Conservation (phyloP, 2,113 vertebrate genomes). For the Mugil cephalus region DNA sequence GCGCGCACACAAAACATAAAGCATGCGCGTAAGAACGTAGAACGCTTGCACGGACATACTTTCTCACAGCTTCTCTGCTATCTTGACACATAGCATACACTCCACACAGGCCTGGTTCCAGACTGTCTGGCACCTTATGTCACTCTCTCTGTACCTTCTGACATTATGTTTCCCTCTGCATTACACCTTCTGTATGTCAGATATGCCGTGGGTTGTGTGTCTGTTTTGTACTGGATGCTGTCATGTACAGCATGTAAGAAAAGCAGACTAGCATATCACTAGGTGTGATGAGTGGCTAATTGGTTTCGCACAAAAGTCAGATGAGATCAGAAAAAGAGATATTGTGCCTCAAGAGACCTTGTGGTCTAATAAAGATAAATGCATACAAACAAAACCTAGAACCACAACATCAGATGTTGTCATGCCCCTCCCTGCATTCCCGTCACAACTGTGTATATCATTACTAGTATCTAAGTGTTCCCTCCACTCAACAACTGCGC, state of each 20-base stretch:
- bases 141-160: constrained; percentile 18
- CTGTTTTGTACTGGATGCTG: constrained; percentile 3
- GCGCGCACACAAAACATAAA: constrained; percentile 10
- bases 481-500: neutral
- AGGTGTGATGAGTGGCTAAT: constrained; percentile 18
- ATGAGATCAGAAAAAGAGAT: constrained; percentile 2
- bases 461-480: neutral
- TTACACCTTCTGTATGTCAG: constrained; percentile 35
- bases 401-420: constrained; percentile 21
- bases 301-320: neutral
- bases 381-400: constrained; percentile 14
- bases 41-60: constrained; percentile 13
- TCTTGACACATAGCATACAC: constrained; percentile 52
- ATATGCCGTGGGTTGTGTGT: constrained; percentile 11
- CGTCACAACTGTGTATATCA: neutral
- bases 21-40: neutral
- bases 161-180: constrained; percentile 35
- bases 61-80: constrained; percentile 43
- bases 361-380: constrained; percentile 7
- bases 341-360: neutral
- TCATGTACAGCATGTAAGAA: constrained; percentile 21
- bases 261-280: constrained; percentile 21
- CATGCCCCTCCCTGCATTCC: constrained; percentile 13
- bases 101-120: constrained; percentile 51
- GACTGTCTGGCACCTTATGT: constrained; percentile 70